phyloP scores from a whole-genome alignment of 1,140 invertebrate species.

The Ruditapes philippinarum region DNA sequence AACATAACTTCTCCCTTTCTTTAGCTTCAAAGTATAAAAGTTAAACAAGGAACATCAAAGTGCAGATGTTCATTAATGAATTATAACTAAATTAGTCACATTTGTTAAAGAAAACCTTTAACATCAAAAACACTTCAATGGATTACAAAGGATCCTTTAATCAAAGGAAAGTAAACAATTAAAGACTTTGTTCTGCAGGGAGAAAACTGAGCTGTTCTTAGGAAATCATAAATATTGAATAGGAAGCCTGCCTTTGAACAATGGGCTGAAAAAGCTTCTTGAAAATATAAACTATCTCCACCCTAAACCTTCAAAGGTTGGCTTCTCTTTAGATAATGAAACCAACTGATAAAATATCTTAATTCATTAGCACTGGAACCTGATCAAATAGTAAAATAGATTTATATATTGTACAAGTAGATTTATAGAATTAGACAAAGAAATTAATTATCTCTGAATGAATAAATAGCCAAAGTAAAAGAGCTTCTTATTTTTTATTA shows the following conservation, averaged over 20 bases:
- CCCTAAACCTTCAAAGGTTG: background rate
- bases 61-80: constrained; percentile 63
- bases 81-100: constrained; percentile 35
- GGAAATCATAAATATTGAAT: constrained; percentile 30
- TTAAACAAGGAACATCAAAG: constrained; percentile 66
- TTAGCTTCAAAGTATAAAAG: constrained; percentile 48
- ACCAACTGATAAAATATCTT: background rate
- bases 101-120: constrained; percentile 37
- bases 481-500: no score
- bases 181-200: background rate
- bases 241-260: background rate
- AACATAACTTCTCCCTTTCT: constrained; percentile 42
- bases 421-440: no score
- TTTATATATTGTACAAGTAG: no score
- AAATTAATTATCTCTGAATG: no score
- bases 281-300: background rate
- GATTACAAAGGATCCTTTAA: constrained; percentile 35
- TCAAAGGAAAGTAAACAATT: constrained; percentile 21
- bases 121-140: background rate
- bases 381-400: no score
- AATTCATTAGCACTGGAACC: background rate
- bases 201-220: background rate
- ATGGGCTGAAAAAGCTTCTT: background rate
- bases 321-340: background rate
- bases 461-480: no score